A percentile compares a stretch with the other conserved stretches of the same genome.
Evolutionary conservation across 2,797 vertebrate species (phyloP).

Genomic region (Cottoperca gobio): DNA sequence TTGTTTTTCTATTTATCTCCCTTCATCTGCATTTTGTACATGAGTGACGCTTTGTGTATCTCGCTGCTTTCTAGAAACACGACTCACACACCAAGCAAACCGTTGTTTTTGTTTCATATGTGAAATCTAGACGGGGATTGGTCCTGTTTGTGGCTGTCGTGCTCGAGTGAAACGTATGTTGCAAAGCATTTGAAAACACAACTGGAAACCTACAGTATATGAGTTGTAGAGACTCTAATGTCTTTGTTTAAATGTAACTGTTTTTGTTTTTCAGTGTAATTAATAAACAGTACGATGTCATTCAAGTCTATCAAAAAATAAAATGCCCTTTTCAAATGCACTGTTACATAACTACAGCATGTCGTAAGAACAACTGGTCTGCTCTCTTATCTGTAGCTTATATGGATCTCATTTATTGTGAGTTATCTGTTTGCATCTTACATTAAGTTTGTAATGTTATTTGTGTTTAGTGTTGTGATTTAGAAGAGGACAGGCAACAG

Average conservation of each 20-base stretch:
- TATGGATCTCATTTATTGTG: conserved; percentile 13
- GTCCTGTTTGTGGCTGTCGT: conserved; percentile 26
- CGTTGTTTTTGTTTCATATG: conserved; percentile 4
- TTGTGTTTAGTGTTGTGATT: conserved; percentile 39
- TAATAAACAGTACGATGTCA: conserved; percentile 48
- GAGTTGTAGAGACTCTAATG: conserved; percentile 23
- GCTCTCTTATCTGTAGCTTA: conserved; percentile 24
- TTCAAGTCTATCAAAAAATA: conserved; percentile 17
- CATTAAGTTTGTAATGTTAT: conserved; percentile 27
- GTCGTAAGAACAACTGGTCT: conserved; percentile 16
- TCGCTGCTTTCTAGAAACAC: conserved; percentile 17
- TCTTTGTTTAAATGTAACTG: conserved; percentile 20
- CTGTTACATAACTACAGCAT: conserved; percentile 41
- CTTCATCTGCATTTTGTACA: conserved; percentile 54
- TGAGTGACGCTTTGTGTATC: conserved; percentile 28
- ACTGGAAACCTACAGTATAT: conserved; percentile 17
- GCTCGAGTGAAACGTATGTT: conserved; percentile 32
- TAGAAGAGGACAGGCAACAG: conserved; percentile 4
- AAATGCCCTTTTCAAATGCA: conserved; percentile 77
- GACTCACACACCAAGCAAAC: conserved; percentile 8
- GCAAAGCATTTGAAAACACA: conserved; percentile 37
- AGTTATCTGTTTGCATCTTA: conserved; percentile 27
- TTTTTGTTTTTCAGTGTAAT: conserved; percentile 36
- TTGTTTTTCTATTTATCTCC: conserved; percentile 49
- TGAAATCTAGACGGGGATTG: conserved; percentile 15